Percentiles rank a stretch among this genome's conserved stretches.
Conservation (phyloP, 2,113 vertebrate species). For the Vulpes vulpes region DNA sequence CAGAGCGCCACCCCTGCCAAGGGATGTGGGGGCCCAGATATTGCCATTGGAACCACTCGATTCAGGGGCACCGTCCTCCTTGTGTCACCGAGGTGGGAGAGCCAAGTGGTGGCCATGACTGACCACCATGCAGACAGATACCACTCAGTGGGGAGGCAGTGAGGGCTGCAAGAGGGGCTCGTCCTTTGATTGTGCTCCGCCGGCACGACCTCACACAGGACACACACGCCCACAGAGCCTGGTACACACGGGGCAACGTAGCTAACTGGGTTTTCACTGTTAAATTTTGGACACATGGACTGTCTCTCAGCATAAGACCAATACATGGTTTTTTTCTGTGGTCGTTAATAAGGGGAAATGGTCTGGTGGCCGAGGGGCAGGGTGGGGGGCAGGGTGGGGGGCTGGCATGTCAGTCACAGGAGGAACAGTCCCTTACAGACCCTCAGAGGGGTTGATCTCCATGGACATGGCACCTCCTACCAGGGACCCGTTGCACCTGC, state of each 20-base stretch:
- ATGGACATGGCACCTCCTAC: background rate
- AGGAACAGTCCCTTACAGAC: too few species aligned
- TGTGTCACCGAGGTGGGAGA: background rate
- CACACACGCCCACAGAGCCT: background rate
- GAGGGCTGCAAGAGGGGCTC: rapidly evolving
- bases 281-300: background rate
- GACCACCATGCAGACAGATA: background rate
- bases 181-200: background rate
- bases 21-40: too few species aligned
- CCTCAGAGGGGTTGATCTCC: too few species aligned
- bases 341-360: background rate
- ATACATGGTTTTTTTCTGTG: background rate
- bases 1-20: background rate
- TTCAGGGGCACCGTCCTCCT: background rate
- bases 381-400: too few species aligned
- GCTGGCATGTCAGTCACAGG: background rate
- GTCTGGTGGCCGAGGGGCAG: background rate
- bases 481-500: background rate
- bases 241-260: background rate
- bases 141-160: too few species aligned
- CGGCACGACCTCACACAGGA: background rate
- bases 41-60: background rate
- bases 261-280: background rate
- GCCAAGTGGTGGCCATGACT: background rate
- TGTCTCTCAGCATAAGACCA: background rate